Evolutionary conservation across 1,140 invertebrate genomes (phyloP).

Genomic region (Drosophila pectinifera): DNA sequence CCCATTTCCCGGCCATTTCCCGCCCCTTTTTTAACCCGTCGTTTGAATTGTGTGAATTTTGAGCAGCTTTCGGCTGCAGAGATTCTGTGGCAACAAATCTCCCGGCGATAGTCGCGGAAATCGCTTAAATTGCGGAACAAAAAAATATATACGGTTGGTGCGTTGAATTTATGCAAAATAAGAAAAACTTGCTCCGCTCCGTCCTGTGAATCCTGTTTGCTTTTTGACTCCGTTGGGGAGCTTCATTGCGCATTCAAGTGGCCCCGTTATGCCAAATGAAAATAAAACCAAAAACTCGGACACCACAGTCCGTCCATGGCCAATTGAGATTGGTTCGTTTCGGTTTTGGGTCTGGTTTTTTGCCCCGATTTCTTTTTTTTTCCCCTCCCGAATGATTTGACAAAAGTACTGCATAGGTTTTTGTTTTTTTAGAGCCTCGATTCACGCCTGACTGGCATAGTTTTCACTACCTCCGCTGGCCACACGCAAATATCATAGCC

Average conservation of each 20-base stretch:
- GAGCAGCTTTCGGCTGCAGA: constrained; percentile 43
- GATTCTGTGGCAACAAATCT: constrained; percentile 58
- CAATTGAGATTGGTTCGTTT: constrained; percentile 64
- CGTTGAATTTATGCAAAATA: constrained; percentile 67
- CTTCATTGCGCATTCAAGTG: constrained; percentile 80
- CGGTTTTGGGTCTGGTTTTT: constrained; percentile 12
- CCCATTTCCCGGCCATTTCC: constrained; percentile 25
- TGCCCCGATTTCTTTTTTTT: constrained; percentile 10
- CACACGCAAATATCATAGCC: constrained; percentile 54
- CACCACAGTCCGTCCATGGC: constrained; percentile 53
- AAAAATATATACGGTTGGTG: constrained; percentile 21
- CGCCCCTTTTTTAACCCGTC: neutral
- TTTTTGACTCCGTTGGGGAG: constrained; percentile 34
- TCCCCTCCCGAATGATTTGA: constrained; percentile 42
- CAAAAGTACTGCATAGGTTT: constrained; percentile 59
- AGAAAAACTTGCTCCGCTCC: constrained; percentile 20
- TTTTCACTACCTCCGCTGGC: constrained; percentile 43
- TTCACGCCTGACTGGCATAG: constrained; percentile 26
- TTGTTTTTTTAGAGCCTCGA: neutral
- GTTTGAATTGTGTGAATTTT: constrained; percentile 57
- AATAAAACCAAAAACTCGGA: constrained; percentile 61
- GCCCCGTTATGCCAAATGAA: constrained; percentile 71
- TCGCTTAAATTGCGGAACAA: constrained; percentile 49
- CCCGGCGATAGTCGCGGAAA: constrained; percentile 51
- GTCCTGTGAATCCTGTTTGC: constrained; percentile 19